A percentile compares a stretch with the other conserved stretches of the same genome.
phyloP scores from a whole-genome alignment of 2,113 vertebrate species.

The western clawed frog (Xenopus tropicalis) region UCB_Xtro_10.0 CM004443.2:203869501-203870000 shows the following conservation, averaged over 20 bases:
- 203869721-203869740: conserved; percentile 14
- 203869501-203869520: conserved; percentile 17
- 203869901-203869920: background rate
- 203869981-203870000: no score
- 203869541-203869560: conserved; percentile 28
- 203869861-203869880: conserved; percentile 92
- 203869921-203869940: no score
- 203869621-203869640: conserved; percentile 47
- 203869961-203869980: no score
- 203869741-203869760: conserved; percentile 16
- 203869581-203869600: conserved; percentile 11
- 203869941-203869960: no score
- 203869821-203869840: conserved; percentile 97
- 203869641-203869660: conserved; percentile 58
- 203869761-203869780: conserved; percentile 23
- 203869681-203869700: conserved; percentile 11
- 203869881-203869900: conserved; percentile 64
- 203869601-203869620: conserved; percentile 39
- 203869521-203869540: conserved; percentile 25
- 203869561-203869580: conserved; percentile 31
- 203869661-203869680: conserved; percentile 50
- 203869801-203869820: conserved; percentile 93
- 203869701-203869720: conserved; percentile 20
- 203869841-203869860: conserved; percentile 95
- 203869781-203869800: conserved; percentile 71